Percentiles rank a stretch among this genome's conserved stretches.
Evolutionary conservation across 2,797 vertebrate species (phyloP).

Genomic region (Sebastolobus altivelis): DNA sequence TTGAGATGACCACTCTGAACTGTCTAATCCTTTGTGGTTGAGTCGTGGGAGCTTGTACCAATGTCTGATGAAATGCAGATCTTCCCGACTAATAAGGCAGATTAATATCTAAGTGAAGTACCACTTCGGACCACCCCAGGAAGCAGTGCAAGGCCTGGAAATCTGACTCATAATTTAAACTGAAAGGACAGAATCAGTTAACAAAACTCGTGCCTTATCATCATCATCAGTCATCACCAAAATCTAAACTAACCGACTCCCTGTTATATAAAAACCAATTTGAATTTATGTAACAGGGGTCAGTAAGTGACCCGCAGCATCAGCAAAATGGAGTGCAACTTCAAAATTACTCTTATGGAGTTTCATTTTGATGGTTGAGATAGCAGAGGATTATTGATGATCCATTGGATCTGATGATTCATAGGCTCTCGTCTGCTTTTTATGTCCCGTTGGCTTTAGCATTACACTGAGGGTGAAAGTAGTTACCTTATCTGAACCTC

Average conservation of each 20-base stretch:
- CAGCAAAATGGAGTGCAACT: constrained; percentile 50
- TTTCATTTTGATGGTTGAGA: constrained; percentile 59
- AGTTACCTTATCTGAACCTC: constrained; percentile 61
- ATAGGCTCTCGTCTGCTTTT: constrained; percentile 58
- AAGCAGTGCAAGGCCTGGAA: constrained; percentile 36
- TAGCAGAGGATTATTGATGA: constrained; percentile 64
- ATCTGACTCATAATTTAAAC: constrained; percentile 62
- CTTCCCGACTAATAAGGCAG: constrained; percentile 62
- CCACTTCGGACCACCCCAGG: constrained; percentile 50
- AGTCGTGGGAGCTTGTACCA: constrained; percentile 18
- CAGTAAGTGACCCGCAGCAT: constrained; percentile 47
- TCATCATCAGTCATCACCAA: constrained; percentile 42
- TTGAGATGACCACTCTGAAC: constrained; percentile 23
- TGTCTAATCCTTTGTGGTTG: constrained; percentile 35
- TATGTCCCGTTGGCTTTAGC: constrained; percentile 54
- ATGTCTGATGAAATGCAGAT: constrained; percentile 53
- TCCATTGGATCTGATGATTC: constrained; percentile 60
- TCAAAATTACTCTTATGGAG: constrained; percentile 41
- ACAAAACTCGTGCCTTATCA: constrained; percentile 60
- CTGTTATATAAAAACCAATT: constrained; percentile 53
- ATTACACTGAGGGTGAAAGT: constrained; percentile 48
- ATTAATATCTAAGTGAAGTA: constrained; percentile 67
- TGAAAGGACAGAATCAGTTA: constrained; percentile 68
- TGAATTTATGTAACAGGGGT: constrained; percentile 55
- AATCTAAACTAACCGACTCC: constrained; percentile 38